Conservation (phyloP, 2,888 invertebrate genomes). For the Mactromeris polynyma region DNA sequence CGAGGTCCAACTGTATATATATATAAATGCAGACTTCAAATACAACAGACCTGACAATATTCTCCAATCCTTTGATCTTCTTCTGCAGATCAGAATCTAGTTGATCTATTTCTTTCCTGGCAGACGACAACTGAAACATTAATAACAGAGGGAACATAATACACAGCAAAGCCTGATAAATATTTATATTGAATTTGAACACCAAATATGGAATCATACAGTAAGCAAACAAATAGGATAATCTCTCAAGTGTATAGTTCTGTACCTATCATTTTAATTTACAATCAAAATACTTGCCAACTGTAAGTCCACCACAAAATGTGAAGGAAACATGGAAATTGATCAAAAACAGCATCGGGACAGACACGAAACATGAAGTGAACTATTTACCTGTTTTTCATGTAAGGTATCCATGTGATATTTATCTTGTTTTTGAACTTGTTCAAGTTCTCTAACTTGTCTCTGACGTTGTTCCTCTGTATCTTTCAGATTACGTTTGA, state of each 20-base stretch:
- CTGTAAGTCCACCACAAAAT: too few relatives aligned
- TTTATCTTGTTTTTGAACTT: constrained; percentile 84
- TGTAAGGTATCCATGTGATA: constrained; percentile 83
- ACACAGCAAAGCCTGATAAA: neutral
- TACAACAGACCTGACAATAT: constrained; percentile 77
- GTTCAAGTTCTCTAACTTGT: constrained; percentile 85
- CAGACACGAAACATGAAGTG: neutral
- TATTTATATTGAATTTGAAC: too few relatives aligned
- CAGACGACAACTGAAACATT: constrained; percentile 76
- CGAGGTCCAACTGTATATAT: neutral
- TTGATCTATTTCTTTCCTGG: constrained; percentile 85
- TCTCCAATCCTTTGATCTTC: constrained; percentile 81
- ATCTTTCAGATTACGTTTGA: constrained; percentile 83
- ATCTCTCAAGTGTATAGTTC: too few relatives aligned
- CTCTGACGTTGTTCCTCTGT: constrained; percentile 82
- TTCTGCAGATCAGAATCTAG: constrained; percentile 81
- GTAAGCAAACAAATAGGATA: neutral
- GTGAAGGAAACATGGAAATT: neutral
- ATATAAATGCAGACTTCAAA: neutral
- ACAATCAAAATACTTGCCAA: too few relatives aligned
- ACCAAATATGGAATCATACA: too few relatives aligned
- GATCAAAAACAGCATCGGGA: neutral
- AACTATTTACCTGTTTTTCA: constrained; percentile 84
- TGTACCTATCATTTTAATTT: too few relatives aligned
- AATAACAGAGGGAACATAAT: neutral